Evolutionary conservation across 2,113 vertebrate species (phyloP).

Genomic region (Cairina moschata): DNA sequence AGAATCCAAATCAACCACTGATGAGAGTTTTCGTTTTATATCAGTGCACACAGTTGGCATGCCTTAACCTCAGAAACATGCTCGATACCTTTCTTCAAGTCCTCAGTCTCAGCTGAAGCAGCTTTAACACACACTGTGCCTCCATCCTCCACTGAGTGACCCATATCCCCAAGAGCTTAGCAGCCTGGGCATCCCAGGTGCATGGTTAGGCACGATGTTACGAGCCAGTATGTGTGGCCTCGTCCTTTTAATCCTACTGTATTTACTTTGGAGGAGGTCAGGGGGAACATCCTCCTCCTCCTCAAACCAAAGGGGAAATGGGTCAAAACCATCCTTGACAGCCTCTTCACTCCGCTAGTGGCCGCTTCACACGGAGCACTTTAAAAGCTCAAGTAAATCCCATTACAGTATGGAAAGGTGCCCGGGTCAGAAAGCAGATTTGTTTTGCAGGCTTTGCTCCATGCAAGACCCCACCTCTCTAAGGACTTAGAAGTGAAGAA

Average conservation of each 20-base stretch:
- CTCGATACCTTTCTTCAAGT: not conserved
- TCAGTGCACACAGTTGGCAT: not conserved
- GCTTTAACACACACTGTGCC: not conserved
- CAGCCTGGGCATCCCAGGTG: not conserved
- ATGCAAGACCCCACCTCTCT: not conserved
- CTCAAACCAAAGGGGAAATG: not conserved
- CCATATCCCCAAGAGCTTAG: not conserved
- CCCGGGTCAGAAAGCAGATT: not conserved
- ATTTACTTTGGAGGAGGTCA: not conserved
- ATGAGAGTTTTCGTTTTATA: not conserved
- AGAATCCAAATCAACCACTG: not conserved
- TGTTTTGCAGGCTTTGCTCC: not conserved
- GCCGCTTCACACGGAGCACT: not conserved
- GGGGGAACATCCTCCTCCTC: not conserved
- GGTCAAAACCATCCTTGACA: not conserved
- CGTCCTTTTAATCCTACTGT: fast-evolving
- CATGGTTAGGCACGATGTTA: fast-evolving
- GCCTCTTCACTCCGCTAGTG: not conserved
- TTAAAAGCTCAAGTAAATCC: not conserved
- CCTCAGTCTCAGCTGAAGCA: not conserved
- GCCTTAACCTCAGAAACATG: not conserved
- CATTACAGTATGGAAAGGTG: not conserved
- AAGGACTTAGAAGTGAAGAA: not conserved
- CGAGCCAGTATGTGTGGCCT: fast-evolving
- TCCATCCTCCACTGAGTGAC: not conserved